Evolutionary conservation across 2,113 vertebrate genomes (phyloP), one percentile per base, ranked within the genome.

Genomic region (Gambusia affinis): DNA sequence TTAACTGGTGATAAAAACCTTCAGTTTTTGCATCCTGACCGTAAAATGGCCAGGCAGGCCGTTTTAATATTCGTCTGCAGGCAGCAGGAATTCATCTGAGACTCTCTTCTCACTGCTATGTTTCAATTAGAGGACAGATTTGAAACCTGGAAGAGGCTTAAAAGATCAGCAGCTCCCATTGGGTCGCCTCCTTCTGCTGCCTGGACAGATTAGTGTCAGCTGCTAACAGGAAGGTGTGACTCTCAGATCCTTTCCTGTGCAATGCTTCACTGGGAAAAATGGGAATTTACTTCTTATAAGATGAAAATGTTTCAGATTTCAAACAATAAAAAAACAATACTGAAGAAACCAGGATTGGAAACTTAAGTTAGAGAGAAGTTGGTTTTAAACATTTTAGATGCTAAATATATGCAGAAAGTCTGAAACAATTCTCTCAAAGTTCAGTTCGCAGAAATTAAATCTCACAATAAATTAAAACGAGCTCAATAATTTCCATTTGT

Each of bases 101-200:
- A 57, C 7, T 57, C n/a, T 12, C 47, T 39, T 65, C 61, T 57
- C 0, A 1, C 14, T 27, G 35, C 39, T 30, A 1, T 17, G 0
- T 78, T 81, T 67, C 73, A 72, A 78, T 47, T 28, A 75, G 39
- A 39, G 28, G 79, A 67, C 64, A 42, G 73, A 88, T 84, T 54
- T 75, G 61, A 70, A 60, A 72, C 33, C 72, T 73, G 66, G 15
- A 79, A 82, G 87, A 86, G 72, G 87, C 29, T 89, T 85, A 87
- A 87, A 73, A 73, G 87, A 85, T 89, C 87, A 86, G 76, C 37
- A 10, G 67, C 69, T 82, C 60, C n/a, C 6, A 27, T 64, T 62
- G 73, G 80, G 72, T 31, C 30, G 22, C 27, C 57, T 19, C 27
- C 57, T 42, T 24, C 30, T 35, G 68, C 68, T 60, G 51, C 51